phyloP scores from a whole-genome alignment of 2,113 vertebrate genomes.

The Tamias sibiricus region DNA sequence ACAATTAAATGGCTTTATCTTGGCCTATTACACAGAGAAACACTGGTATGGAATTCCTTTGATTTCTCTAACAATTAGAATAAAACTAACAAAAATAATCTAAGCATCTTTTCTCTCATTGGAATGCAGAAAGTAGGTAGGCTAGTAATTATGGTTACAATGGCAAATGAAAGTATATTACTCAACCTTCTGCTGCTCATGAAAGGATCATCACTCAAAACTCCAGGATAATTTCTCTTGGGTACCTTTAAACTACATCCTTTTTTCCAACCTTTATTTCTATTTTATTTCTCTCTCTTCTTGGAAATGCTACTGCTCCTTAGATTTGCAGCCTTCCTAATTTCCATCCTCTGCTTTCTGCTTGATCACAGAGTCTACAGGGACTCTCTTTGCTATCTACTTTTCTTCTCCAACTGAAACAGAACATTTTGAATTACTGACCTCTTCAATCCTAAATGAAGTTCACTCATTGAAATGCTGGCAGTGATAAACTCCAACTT shows the following conservation, averaged over 20 bases:
- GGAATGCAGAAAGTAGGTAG: neutral
- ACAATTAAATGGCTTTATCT: neutral
- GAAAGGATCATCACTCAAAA: conserved; percentile 34
- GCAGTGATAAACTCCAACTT: conserved; percentile 73
- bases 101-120: neutral
- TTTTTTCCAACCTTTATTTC: conserved; percentile 5
- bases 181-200: neutral
- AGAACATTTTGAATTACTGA: conserved; percentile 61
- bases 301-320: conserved; percentile 6
- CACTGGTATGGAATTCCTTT: neutral
- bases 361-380: neutral
- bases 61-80: neutral
- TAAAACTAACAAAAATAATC: conserved; percentile 1
- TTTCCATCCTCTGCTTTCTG: neutral
- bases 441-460: conserved; percentile 54
- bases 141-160: neutral
- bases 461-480: neutral
- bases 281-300: neutral
- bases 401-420: conserved; percentile 53
- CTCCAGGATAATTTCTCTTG: conserved; percentile 55
- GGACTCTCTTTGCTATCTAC: neutral
- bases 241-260: neutral
- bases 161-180: conserved; percentile 30
- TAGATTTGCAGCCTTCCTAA: conserved; percentile 3
- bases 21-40: neutral